Percentiles rank a stretch among this genome's conserved stretches.
phyloP scores from a whole-genome alignment of 2,113 vertebrate species.

The Ciconia maguari region DNA sequence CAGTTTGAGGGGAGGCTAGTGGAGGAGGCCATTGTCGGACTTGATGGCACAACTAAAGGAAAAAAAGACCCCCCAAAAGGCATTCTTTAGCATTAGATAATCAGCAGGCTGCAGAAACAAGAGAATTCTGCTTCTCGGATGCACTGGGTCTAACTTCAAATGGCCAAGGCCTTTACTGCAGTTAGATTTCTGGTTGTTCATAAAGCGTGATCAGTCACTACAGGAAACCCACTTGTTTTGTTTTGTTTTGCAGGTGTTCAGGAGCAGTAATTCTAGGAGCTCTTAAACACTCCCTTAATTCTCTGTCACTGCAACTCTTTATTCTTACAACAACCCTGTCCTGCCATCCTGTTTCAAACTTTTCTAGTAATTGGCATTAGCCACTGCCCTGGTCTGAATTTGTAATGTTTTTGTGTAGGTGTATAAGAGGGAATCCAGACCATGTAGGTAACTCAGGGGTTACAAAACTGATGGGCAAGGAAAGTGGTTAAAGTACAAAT shows the following conservation, averaged over 20 bases:
- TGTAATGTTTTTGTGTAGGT: not conserved
- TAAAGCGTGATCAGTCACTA: not conserved
- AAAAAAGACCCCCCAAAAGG: conserved; percentile 16
- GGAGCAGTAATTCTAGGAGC: not conserved
- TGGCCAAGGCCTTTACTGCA: not conserved
- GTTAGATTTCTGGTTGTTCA: not conserved
- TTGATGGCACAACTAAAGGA: conserved; percentile 89
- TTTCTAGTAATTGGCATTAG: not conserved
- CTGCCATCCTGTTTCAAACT: not conserved
- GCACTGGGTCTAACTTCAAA: not conserved
- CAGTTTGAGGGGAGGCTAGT: conserved; percentile 97
- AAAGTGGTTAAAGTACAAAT: not conserved
- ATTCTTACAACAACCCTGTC: not conserved
- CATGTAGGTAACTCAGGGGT: not conserved
- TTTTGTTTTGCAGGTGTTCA: not conserved
- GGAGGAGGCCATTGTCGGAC: conserved; percentile 94
- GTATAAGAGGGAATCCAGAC: not conserved
- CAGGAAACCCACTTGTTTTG: not conserved
- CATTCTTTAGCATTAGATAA: not conserved
- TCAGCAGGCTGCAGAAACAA: not conserved
- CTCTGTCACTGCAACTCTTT: not conserved
- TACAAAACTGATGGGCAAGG: not conserved
- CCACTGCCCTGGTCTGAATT: not conserved
- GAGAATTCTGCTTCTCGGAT: not conserved
- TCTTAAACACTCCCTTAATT: not conserved